phyloP scores from a whole-genome alignment of 2,113 vertebrate genomes.

The Aegotheles bennettii region DNA sequence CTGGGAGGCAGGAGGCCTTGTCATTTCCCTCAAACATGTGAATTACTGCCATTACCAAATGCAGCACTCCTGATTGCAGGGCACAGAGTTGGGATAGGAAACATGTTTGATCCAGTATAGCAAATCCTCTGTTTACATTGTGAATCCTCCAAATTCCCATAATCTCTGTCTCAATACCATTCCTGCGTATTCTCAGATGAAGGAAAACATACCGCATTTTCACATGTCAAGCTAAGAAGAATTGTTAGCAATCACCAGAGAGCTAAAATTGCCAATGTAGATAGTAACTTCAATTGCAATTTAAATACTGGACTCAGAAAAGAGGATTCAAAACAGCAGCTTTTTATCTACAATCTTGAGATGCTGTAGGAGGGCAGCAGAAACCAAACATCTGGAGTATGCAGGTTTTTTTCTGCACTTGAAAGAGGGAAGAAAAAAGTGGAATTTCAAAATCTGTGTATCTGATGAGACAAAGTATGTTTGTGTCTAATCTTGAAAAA shows the following conservation, averaged over 20 bases:
- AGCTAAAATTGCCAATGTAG: not conserved
- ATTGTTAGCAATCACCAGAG: not conserved
- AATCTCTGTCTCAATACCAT: not conserved
- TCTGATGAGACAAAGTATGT: slow-evolving; percentile 6
- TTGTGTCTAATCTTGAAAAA: slow-evolving; percentile 25
- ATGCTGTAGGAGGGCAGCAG: slow-evolving; percentile 7
- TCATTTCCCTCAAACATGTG: not conserved
- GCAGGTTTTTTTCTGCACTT: not conserved
- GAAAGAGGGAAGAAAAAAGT: not conserved
- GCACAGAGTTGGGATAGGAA: not conserved
- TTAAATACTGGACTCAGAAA: slow-evolving; percentile 3
- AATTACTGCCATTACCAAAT: not conserved
- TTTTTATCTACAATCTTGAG: slow-evolving; percentile 17
- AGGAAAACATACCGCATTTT: not conserved
- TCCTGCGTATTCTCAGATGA: not conserved
- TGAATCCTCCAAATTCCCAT: not conserved
- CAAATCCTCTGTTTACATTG: not conserved
- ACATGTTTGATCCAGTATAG: not conserved
- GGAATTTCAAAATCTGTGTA: not conserved
- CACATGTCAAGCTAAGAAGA: not conserved
- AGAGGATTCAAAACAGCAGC: not conserved
- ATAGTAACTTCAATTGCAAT: not conserved
- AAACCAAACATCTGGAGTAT: slow-evolving; percentile 30
- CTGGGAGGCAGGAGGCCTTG: no score
- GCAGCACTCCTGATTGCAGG: not conserved